Evolutionary conservation across 2,113 vertebrate genomes (phyloP), one percentile per base, ranked within the genome.

Genomic region (Chascanopsetta lugubris): DNA sequence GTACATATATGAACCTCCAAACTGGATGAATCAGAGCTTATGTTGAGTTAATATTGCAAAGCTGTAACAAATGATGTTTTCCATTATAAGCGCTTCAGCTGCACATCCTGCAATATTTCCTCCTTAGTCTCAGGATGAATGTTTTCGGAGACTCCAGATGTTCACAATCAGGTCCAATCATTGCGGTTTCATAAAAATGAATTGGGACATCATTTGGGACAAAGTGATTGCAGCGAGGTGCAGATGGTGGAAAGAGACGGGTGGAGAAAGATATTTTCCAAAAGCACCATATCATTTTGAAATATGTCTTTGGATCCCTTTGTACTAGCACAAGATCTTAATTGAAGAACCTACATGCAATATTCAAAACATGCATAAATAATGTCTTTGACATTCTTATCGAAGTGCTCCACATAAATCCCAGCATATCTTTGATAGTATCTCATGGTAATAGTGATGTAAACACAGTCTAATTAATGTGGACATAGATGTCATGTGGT

Each of bases 131-230:
- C 5, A 38, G 13, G 34, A 17, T 38, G 34, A 15, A 38, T n/a
- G 30, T 53, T 49, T 63, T 61, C 40, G 30, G 51, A 13, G 61
- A 55, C 21, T 66, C 53, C 53, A 76, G 65, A 55, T 59, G 70
- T 61, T 78, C 56, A 63, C 20, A 48, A 30, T 71, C 26, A 65
- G 42, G 34, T 59, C 12, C 47, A 63, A 64, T 68, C 46, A 61
- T 32, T 51, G 11, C 46, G 51, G 43, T 69, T 69, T 72, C 27
- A 32, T 25, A 45, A n/a, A 18, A 42, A 29, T 32, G 49, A 62
- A 58, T 48, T 63, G 26, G 26, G 27, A 30, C 18, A 66, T 46
- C 32, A 69, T 34, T 60, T 11, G 45, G 25, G 30, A 50, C 29
- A 43, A 40, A 55, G 38, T 22, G 22, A 70, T 34, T 46, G 38